Evolutionary conservation across 2,113 vertebrate genomes (phyloP).

Genomic region (Centrocercus urophasianus): DNA sequence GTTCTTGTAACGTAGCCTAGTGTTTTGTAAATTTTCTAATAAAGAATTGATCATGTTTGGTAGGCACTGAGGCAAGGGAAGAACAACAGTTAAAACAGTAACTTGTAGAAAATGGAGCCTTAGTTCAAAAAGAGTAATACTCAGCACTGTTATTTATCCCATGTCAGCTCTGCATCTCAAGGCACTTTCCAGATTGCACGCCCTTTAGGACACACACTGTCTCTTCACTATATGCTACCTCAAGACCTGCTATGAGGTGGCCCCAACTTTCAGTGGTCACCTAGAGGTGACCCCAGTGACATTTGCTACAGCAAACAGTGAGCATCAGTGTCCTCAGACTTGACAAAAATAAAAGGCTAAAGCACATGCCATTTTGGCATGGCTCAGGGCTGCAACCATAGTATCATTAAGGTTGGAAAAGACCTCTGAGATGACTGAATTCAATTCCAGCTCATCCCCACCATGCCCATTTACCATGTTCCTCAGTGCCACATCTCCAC

Average conservation of each 20-base stretch:
- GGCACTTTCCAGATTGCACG: background rate
- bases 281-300: background rate
- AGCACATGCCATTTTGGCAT: background rate
- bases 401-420: too few species aligned
- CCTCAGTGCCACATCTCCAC: too few species aligned
- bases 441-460: too few species aligned
- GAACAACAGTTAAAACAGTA: background rate
- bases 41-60: background rate
- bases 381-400: background rate
- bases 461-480: too few species aligned
- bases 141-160: accelerated
- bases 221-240: background rate
- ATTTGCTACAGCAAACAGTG: background rate
- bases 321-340: background rate
- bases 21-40: background rate
- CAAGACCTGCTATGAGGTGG: background rate
- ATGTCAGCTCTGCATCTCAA: background rate
- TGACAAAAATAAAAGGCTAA: background rate
- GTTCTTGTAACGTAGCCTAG: background rate
- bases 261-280: background rate
- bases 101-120: background rate
- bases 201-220: background rate
- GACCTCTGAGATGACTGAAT: too few species aligned
- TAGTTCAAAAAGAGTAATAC: background rate
- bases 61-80: background rate